Base-by-base conservation (phyloP, 2,888 invertebrate genomes). In the Drosophila diplacantha region DNA sequence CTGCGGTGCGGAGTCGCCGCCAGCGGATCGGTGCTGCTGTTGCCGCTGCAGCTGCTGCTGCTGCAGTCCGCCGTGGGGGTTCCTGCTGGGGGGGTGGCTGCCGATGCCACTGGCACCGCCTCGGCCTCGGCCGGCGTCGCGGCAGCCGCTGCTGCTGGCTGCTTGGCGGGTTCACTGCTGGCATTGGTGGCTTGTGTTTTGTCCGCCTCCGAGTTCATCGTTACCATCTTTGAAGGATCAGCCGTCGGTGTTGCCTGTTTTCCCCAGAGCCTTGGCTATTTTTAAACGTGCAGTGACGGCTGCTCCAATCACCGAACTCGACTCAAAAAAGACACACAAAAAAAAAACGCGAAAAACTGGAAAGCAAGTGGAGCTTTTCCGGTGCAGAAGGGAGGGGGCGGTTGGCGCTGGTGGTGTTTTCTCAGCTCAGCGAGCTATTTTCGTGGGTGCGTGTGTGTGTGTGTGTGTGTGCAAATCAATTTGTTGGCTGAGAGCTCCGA, bases 141-240 rank as follows among this genome's bases (percentile, higher is more conserved):
- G 73, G 61, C 38, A 12, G 35, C 16, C 20, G 60, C 7, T 5
- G 39, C 60, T 72, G 61, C 49, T 52, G 80, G 67, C 66, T 75
- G 54, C 55, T 85, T 85, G 46, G 74, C 63, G 57, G 75, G 60
- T n/a, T 44, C 75, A 49, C 64, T 82, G 66, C 75, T 64, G 53
- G 82, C 78, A 60, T 76, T 73, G 63, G 81, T 77, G 73, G 84
- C 83, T 70, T 80, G 78, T 69, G 87, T 86, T 83, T 87, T 88
- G 84, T 88, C 88, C 75, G 85, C 80, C 74, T 89, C 89, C 66
- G 88, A 87, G 77, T 87, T 88, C 88, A 89, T 89, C 74, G 88
- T 89, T 86, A 89, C 88, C 88, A 85, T 87, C 84, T 83, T 85
- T 61, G 55, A 66, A 60, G 44, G 29, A 46, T 46, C 52, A 43